A percentile compares a stretch with the other conserved stretches of the same genome.
Evolutionary conservation across 2,113 vertebrate genomes (phyloP).

Genomic region (Elephantulus edwardii): DNA sequence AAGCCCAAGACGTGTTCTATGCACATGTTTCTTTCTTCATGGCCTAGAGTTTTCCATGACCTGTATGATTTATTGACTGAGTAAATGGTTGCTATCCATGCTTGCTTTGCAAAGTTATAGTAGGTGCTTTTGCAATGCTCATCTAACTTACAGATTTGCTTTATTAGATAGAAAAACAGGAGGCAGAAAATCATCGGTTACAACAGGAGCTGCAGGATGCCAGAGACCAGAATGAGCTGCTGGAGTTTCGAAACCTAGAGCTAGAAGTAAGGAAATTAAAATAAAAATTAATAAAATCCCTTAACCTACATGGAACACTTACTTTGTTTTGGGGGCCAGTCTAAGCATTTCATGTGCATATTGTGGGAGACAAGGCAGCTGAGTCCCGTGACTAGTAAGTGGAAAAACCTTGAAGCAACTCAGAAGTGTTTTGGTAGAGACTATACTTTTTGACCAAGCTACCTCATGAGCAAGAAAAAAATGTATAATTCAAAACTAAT

Average conservation of each 20-base stretch:
- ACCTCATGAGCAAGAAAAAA: not conserved
- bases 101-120: constrained; percentile 54
- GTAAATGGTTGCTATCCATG: not conserved
- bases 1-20: not conserved
- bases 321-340: not conserved
- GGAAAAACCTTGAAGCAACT: not conserved
- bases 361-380: not conserved
- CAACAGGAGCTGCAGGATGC: constrained; percentile 98
- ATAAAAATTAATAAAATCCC: not conserved
- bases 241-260: constrained; percentile 98
- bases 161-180: constrained; percentile 94
- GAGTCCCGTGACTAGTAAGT: not conserved
- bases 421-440: not conserved
- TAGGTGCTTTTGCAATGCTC: not conserved
- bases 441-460: not conserved
- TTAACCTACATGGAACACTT: not conserved
- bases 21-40: not conserved
- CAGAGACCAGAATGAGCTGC: constrained; percentile 96
- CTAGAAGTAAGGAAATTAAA: constrained; percentile 89
- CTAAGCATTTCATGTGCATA: not conserved
- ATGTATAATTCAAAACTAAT: constrained; percentile 16
- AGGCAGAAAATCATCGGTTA: constrained; percentile 88
- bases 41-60: not conserved
- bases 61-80: not conserved
- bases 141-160: constrained; percentile 78